Evolutionary conservation across 2,797 vertebrate species (phyloP), one percentile per base, ranked within the genome.

Genomic region (Peromyscus melanophrys): DNA sequence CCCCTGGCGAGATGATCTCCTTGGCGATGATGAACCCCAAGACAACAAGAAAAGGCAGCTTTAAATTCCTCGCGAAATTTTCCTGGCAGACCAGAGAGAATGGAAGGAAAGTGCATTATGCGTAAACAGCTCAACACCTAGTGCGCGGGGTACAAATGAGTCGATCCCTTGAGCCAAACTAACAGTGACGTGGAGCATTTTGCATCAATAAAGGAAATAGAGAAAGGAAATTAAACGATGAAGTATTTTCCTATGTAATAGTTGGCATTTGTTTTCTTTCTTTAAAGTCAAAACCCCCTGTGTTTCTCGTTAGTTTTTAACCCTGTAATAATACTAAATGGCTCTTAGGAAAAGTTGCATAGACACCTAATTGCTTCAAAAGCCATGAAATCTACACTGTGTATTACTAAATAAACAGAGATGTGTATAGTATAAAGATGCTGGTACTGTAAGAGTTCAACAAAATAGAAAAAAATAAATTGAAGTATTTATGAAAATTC

Each of bases 1-100:
- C 98, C 98, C 97, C 99, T 98, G 75, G 90, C 97, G 61, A 99
- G 98, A 55, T 96, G 97, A 7, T 99, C 98, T 6, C 99, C 99
- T 2, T 94, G 98, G 27, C 96, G 98, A 90, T 98, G 98, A 23
- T 96, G 97, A 94, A 98, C 97, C 76, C 98, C 98, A 65, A 98
- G 98, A 97, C 99, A 99, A 97, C 99, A 99, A 91, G 99, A 99
- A 98, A 99, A 99, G 0, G 99, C 99, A 49, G 99, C 99, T 99
- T 99, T 99, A 98, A 99, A 99, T 98, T 99, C 99, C 97, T 99
- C 99, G 63, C 99, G 99, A 96, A 99, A 99, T 98, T 99, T 99
- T 88, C 99, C 99, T 99, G 98, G 89, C 75, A 98, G 98, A 40
- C 65, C 97, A 96, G 75, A 27, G 83, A 97, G 95, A 52, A 95